Percentiles rank a stretch among this genome's conserved stretches.
Conservation (phyloP, 2,113 vertebrate species). For the Seriola aureovittata region DNA sequence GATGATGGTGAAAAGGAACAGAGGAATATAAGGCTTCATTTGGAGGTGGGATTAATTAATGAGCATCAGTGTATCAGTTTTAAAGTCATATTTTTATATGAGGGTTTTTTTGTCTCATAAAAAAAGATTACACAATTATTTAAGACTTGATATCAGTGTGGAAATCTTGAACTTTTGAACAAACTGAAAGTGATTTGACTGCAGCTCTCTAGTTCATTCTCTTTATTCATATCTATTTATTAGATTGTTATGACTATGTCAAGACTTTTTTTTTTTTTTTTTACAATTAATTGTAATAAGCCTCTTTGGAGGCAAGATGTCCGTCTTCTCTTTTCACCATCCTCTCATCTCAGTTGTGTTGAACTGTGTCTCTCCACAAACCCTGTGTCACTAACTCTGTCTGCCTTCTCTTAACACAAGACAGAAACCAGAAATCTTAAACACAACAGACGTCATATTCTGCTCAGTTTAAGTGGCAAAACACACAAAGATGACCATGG, state of each 20-base stretch:
- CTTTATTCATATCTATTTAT: no score
- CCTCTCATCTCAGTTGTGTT: not conserved
- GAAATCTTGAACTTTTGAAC: not conserved
- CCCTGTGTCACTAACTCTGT: not conserved
- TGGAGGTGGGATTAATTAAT: not conserved
- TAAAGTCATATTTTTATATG: no score
- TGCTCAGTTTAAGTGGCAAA: not conserved
- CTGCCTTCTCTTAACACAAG: no score
- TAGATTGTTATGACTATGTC: not conserved
- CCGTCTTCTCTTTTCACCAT: not conserved
- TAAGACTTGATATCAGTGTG: not conserved
- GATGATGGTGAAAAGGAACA: slow-evolving; percentile 4
- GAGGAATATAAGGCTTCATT: not conserved
- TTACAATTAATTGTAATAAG: not conserved
- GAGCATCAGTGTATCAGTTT: no score
- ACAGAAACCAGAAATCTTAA: not conserved
- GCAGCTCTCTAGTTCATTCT: not conserved
- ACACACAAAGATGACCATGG: not conserved
- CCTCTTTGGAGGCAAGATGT: not conserved
- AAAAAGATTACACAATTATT: not conserved
- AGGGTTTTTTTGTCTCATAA: not conserved
- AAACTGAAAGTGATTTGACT: not conserved
- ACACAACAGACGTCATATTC: not conserved
- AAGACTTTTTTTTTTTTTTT: not conserved
- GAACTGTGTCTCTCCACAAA: not conserved